A percentile compares a stretch with the other conserved stretches of the same genome.
Evolutionary conservation across 23 tunicate genomes (phyloP).

Genomic region (Trididemnum miniatum): DNA sequence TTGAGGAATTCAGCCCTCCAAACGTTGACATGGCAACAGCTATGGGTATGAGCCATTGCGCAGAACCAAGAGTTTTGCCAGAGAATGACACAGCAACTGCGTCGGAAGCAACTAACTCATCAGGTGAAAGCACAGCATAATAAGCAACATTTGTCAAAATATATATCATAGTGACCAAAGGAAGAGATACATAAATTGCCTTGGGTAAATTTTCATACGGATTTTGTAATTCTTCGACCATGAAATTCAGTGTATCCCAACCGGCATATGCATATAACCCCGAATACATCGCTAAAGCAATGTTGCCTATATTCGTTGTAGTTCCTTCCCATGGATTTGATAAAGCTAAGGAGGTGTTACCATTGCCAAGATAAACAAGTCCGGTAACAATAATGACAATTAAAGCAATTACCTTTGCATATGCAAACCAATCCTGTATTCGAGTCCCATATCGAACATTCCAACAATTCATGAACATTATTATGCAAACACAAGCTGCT

Average conservation of each 20-base stretch:
- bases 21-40: slow-evolving; percentile 96
- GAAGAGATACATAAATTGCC: slow-evolving; percentile 90
- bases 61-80: slow-evolving; percentile 61
- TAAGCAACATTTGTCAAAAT: slow-evolving; percentile 81
- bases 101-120: slow-evolving; percentile 65
- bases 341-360: slow-evolving; percentile 48
- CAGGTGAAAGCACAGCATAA: slow-evolving; percentile 84
- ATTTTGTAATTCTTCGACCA: slow-evolving; percentile 94
- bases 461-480: slow-evolving; percentile 79
- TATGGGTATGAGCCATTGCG: slow-evolving; percentile 73
- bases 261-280: slow-evolving; percentile 94
- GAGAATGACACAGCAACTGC: slow-evolving; percentile 90
- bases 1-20: slow-evolving; percentile 93
- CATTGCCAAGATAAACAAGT: slow-evolving; percentile 46
- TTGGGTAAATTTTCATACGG: slow-evolving; percentile 73
- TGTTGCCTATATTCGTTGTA: slow-evolving; percentile 57
- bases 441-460: slow-evolving; percentile 88
- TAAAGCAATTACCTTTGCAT: slow-evolving; percentile 92
- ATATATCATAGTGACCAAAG: slow-evolving; percentile 78
- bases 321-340: slow-evolving; percentile 80
- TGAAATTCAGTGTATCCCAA: slow-evolving; percentile 97
- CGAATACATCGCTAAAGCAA: slow-evolving; percentile 81
- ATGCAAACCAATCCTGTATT: slow-evolving; percentile 88
- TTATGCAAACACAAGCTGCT: slow-evolving; percentile 77
- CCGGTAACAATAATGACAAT: slow-evolving; percentile 86